Conservation (phyloP, 1,140 invertebrate species). For the Zophobas morio region DNA sequence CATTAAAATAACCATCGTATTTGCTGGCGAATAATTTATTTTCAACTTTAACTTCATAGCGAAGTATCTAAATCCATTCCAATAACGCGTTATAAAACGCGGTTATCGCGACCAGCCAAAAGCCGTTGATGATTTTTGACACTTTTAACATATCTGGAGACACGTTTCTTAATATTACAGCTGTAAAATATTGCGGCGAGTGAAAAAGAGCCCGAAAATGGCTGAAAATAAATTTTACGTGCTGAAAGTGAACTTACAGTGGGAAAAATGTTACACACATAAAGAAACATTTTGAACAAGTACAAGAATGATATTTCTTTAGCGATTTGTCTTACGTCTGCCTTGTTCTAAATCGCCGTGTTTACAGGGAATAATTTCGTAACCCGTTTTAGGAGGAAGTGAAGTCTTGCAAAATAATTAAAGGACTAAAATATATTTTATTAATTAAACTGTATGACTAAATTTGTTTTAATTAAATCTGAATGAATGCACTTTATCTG, state of each 20-base stretch:
- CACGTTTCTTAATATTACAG: conserved; percentile 32
- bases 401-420: no score
- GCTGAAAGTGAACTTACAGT: conserved; percentile 29
- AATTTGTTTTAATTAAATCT: no score
- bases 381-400: no score
- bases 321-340: conserved; percentile 1
- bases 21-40: neutral
- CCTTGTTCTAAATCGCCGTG: neutral
- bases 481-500: no score
- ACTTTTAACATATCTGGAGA: conserved; percentile 37
- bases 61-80: conserved; percentile 12
- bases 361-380: no score
- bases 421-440: no score
- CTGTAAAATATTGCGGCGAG: conserved; percentile 26
- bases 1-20: neutral
- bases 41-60: conserved; percentile 11
- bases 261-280: conserved; percentile 33
- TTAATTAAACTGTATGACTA: no score
- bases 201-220: conserved; percentile 40
- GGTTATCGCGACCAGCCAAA: conserved; percentile 29
- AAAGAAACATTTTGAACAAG: conserved; percentile 36
- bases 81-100: conserved; percentile 32
- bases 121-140: conserved; percentile 36
- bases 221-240: conserved; percentile 38
- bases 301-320: conserved; percentile 27